These are phyloP conservation scores for Rhinoderma darwinii DNA, from an alignment of 2,113 vertebrate genomes.

Conservation along the genomic window DNA sequence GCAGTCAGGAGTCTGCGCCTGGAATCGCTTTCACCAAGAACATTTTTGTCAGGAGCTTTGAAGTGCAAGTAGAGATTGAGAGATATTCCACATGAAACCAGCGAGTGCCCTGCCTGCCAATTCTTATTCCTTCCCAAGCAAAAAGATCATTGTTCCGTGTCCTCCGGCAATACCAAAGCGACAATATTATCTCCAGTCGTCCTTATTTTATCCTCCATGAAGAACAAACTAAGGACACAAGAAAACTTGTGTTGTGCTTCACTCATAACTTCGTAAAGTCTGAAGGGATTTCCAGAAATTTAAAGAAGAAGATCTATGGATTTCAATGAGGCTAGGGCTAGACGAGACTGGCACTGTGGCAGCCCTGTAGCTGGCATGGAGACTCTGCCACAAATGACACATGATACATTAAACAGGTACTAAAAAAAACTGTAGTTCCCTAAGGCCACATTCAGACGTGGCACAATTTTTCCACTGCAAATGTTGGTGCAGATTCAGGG, in stretches of 20 bases:
- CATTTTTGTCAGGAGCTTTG: conserved; percentile 50
- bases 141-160: neutral
- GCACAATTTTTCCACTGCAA: no score
- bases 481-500: no score
- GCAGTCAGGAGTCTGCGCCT: neutral
- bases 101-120: neutral
- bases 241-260: neutral
- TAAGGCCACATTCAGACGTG: no score
- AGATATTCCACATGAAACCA: conserved; percentile 1
- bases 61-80: neutral
- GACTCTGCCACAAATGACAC: no score
- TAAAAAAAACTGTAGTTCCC: no score
- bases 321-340: neutral
- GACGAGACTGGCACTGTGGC: neutral
- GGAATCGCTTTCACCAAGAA: neutral
- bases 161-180: neutral
- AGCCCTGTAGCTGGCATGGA: no score
- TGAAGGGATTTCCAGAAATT: neutral
- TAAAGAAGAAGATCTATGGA: no score
- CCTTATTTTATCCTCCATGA: neutral
- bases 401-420: no score
- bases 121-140: conserved; percentile 5
- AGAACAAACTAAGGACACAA: neutral
- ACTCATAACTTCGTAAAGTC: neutral
- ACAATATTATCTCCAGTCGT: neutral